phyloP scores from a whole-genome alignment of 2,888 invertebrate species.

The Temnothorax ravouxi region DNA sequence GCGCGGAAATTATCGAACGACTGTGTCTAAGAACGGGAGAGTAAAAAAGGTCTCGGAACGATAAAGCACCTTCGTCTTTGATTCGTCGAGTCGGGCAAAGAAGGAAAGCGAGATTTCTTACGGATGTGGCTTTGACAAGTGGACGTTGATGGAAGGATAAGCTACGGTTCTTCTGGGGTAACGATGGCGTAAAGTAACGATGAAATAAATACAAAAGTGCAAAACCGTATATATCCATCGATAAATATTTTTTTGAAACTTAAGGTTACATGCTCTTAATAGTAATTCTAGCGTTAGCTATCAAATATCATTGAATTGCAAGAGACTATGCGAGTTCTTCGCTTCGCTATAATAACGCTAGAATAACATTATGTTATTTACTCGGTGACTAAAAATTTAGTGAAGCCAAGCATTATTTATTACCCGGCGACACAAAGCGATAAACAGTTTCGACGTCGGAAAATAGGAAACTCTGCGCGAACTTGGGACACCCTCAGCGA shows the following conservation, averaged over 20 bases:
- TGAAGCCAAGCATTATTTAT: not conserved
- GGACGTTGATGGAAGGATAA: constrained; percentile 23
- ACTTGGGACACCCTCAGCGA: constrained; percentile 10
- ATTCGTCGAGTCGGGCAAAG: constrained; percentile 2
- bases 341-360: not conserved
- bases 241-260: not conserved
- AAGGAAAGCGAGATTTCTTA: constrained; percentile 27
- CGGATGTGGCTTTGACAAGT: constrained; percentile 30
- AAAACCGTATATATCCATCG: not conserved
- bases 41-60: constrained; percentile 41
- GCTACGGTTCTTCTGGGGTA: not conserved
- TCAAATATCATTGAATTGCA: not conserved
- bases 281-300: not conserved
- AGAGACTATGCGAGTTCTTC: not conserved
- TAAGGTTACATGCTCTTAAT: not conserved
- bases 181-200: not conserved
- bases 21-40: constrained; percentile 62
- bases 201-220: not conserved
- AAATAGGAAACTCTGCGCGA: constrained; percentile 35
- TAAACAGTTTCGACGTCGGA: constrained; percentile 45
- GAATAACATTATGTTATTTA: constrained; percentile 19
- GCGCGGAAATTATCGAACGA: constrained; percentile 75
- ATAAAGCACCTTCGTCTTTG: constrained; percentile 61
- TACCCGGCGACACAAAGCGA: not conserved
- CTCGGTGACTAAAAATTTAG: not conserved